A percentile compares a stretch with the other conserved stretches of the same genome.
phyloP scores from a whole-genome alignment of 1,140 invertebrate species.

The Drosophila melanica region DNA sequence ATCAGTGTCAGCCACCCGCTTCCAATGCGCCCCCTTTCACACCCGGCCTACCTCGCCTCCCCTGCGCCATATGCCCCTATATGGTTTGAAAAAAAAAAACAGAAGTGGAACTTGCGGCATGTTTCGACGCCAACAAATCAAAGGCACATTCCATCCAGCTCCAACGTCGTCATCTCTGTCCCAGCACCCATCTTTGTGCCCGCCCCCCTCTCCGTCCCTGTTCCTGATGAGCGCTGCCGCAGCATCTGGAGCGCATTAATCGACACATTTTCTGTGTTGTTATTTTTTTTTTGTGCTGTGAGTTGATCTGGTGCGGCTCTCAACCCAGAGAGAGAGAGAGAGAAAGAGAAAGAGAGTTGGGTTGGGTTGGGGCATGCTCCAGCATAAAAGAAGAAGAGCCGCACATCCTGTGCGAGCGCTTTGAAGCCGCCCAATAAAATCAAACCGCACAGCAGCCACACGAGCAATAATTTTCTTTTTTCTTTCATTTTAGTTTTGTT shows the following conservation, averaged over 20 bases:
- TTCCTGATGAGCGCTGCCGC: slow-evolving; percentile 42
- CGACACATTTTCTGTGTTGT: slow-evolving; percentile 67
- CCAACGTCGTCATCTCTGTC: slow-evolving; percentile 29
- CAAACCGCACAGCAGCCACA: slow-evolving; percentile 16
- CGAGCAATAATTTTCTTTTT: slow-evolving; percentile 34
- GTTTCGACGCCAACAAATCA: slow-evolving; percentile 67
- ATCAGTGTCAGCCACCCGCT: slow-evolving; percentile 68
- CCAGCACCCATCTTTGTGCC: background rate
- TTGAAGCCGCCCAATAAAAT: slow-evolving; percentile 61
- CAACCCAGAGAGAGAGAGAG: slow-evolving; percentile 16
- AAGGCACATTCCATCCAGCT: slow-evolving; percentile 72
- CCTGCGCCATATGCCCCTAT: slow-evolving; percentile 29
- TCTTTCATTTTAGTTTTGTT: slow-evolving; percentile 28
- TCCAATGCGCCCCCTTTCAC: slow-evolving; percentile 8
- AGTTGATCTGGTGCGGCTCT: slow-evolving; percentile 59
- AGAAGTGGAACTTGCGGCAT: slow-evolving; percentile 35
- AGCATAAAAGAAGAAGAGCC: slow-evolving; percentile 1
- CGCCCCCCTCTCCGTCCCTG: background rate
- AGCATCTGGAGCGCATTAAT: slow-evolving; percentile 82
- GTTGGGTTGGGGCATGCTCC: background rate
- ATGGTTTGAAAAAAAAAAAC: slow-evolving; percentile 15
- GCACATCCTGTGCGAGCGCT: slow-evolving; percentile 71
- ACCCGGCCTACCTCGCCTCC: background rate
- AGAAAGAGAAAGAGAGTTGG: slow-evolving; percentile 2
- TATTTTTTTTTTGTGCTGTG: slow-evolving; percentile 36